Evolutionary conservation across 2,888 invertebrate species (phyloP).

Genomic region (Octodonta nipae): DNA sequence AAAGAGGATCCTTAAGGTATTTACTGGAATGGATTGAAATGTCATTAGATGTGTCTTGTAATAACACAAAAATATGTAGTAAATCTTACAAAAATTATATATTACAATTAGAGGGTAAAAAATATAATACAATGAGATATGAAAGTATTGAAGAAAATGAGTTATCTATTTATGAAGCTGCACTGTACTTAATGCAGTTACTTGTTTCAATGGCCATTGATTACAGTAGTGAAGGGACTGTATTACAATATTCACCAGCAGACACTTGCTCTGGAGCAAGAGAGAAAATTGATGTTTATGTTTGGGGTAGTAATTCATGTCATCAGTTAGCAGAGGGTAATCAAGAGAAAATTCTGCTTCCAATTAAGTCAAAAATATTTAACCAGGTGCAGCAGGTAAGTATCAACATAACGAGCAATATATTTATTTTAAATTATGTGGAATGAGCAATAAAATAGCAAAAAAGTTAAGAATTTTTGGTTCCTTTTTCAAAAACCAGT

Average conservation of each 20-base stretch:
- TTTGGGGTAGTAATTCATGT: constrained; percentile 53
- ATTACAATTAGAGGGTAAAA: constrained; percentile 22
- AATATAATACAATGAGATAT: constrained; percentile 16
- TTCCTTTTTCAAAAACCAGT: too few relatives aligned
- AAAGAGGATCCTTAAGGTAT: constrained; percentile 45
- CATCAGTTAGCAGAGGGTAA: constrained; percentile 48
- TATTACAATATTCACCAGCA: constrained; percentile 17
- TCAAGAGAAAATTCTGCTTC: constrained; percentile 45
- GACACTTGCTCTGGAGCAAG: constrained; percentile 20
- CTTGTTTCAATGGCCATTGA: constrained; percentile 36
- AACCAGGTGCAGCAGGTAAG: constrained; percentile 43
- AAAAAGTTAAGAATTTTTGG: too few relatives aligned
- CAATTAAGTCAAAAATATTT: constrained; percentile 44
- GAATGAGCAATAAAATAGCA: too few relatives aligned
- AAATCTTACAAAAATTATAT: constrained; percentile 27
- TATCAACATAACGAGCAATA: too few relatives aligned
- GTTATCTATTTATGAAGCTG: constrained; percentile 43
- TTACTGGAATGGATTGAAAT: constrained; percentile 50
- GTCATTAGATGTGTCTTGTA: constrained; percentile 37
- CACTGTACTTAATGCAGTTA: constrained; percentile 42
- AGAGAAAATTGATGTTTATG: constrained; percentile 42
- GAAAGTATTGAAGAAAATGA: constrained; percentile 16
- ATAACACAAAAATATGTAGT: constrained; percentile 17
- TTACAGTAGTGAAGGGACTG: constrained; percentile 29
- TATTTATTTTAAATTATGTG: too few relatives aligned